Conservation (phyloP, 2,888 invertebrate species). For the Ichneumon xanthorius region DNA sequence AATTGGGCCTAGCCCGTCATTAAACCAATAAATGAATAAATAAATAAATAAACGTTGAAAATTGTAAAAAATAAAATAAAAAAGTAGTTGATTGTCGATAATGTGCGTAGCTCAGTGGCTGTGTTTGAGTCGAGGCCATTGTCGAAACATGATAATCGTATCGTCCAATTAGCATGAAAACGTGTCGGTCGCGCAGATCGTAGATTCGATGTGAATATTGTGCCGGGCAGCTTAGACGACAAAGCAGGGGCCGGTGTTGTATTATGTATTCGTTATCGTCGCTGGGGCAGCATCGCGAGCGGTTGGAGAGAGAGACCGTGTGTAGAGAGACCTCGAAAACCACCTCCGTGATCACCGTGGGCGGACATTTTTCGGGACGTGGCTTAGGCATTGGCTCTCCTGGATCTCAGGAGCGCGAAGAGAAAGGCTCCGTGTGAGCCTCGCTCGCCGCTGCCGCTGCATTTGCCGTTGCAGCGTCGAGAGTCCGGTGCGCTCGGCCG, state of each 20-base stretch:
- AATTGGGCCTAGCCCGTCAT: too few species aligned
- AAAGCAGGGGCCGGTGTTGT: neutral
- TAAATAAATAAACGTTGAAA: neutral
- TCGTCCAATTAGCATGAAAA: constrained; percentile 50
- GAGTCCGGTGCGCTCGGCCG: constrained; percentile 38
- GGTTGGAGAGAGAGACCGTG: constrained; percentile 18
- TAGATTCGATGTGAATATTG: constrained; percentile 16
- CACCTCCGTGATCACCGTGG: constrained; percentile 73
- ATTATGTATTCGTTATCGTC: neutral
- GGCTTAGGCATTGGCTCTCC: constrained; percentile 79
- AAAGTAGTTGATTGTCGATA: neutral
- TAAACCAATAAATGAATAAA: too few species aligned
- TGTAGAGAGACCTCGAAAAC: constrained; percentile 65
- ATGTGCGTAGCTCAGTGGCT: neutral
- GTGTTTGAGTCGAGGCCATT: neutral
- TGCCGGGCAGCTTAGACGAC: constrained; percentile 2
- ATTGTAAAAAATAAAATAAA: neutral
- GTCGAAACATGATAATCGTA: constrained; percentile 46
- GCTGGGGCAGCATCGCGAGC: neutral
- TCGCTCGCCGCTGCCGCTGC: constrained; percentile 57
- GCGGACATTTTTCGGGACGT: constrained; percentile 81
- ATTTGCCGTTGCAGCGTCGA: constrained; percentile 24
- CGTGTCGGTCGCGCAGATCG: constrained; percentile 8
- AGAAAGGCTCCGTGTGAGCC: constrained; percentile 79
- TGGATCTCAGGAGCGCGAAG: constrained; percentile 71